Conservation (phyloP, 2,797 vertebrate species). For the Muraenolepis orangiensis region DNA sequence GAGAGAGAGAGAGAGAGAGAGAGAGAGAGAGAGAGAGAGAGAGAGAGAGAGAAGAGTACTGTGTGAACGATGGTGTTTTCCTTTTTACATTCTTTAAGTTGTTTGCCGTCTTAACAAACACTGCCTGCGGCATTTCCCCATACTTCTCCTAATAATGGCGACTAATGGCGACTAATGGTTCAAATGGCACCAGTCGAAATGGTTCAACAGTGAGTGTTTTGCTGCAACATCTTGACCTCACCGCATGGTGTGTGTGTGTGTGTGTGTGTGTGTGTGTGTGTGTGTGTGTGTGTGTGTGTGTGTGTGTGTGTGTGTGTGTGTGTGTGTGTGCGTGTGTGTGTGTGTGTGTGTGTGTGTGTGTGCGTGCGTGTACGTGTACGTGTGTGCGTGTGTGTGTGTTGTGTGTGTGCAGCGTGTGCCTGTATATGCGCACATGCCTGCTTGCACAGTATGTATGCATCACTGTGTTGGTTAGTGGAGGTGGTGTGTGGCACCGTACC, state of each 20-base stretch:
- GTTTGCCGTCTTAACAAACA: constrained; percentile 68
- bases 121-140: constrained; percentile 67
- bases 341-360: constrained; percentile 34
- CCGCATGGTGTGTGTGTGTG: constrained; percentile 66
- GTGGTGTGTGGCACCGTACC: constrained; percentile 73
- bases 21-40: constrained; percentile 56
- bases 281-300: constrained; percentile 26
- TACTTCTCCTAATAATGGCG: constrained; percentile 74
- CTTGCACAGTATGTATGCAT: constrained; percentile 62
- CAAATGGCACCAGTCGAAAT: no score
- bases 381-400: constrained; percentile 17
- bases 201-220: constrained; percentile 76
- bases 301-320: constrained; percentile 12
- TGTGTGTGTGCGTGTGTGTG: constrained; percentile 29
- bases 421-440: constrained; percentile 26
- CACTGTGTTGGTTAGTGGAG: constrained; percentile 65
- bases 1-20: constrained; percentile 59
- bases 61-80: constrained; percentile 47
- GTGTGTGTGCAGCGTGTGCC: constrained; percentile 33
- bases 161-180: no score
- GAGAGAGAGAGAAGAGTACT: constrained; percentile 58
- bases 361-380: constrained; percentile 13
- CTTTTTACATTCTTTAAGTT: constrained; percentile 55
- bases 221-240: constrained; percentile 79
- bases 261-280: constrained; percentile 29